Base-by-base conservation (phyloP, 2,888 invertebrate genomes). In the Xanthorhoe spadicearia region DNA sequence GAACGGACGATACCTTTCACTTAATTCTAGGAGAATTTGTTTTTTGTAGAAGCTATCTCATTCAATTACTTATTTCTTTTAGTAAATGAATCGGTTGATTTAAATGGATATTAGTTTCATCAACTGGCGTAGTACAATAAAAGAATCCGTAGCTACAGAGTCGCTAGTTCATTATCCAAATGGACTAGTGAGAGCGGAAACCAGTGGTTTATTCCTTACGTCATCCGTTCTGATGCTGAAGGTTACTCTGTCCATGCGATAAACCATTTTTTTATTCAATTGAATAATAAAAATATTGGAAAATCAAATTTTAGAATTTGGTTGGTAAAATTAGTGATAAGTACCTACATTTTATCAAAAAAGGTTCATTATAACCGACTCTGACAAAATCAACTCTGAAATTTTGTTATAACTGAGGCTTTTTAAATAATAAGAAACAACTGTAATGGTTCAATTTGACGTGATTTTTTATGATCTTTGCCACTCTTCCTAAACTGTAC, bases 131-230 rank as follows among this genome's bases (percentile, higher is more conserved):
- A 13, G 80, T 82, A 84, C 84, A 87, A 87, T 90, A 89, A 89
- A 84, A 83, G 80, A 83, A 82, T 78, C 80, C 80, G 77, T 83
- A 83, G 82, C 87, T 87, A 83, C 85, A 81, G 79, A 89, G 87
- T 87, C 86, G 84, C 89, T 86, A 89, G 90, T 93, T 93, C 92
- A 92, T 93, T 93, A 93, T 89, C 87, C 90, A 92, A 93, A 93
- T 93, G 92, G 92, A 92, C 90, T 92, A 91, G 90, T 91, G 19
- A 43, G 50, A 4, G 13, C 61, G 46, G 46, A 46, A 68, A 43
- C 49, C 35, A 35, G 53, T 13, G 57, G 15, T 57, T 1, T 15
- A 6, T 35, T 56, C 50, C 32, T 48, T 51, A 59, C 60, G 19
- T 46, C 50, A 60, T 60, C 2, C 8, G 15, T 17, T 15, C 17